These are phyloP conservation scores for Anthoscopus minutus DNA, from an alignment of 2,113 vertebrate species.

Conservation along the genomic window DNA sequence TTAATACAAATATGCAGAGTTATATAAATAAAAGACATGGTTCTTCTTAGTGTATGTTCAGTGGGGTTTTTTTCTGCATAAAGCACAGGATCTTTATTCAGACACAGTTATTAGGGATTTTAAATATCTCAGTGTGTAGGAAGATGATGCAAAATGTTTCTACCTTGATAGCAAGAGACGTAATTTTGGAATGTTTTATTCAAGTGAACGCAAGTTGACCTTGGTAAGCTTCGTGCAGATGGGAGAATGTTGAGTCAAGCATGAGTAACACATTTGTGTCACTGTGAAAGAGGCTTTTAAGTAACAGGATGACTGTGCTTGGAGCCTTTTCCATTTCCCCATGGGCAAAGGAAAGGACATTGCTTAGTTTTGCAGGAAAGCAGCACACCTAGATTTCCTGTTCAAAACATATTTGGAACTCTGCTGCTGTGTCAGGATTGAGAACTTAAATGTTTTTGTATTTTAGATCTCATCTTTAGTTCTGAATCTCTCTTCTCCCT, in stretches of 20 bases:
- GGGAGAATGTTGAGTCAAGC: not conserved
- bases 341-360: not conserved
- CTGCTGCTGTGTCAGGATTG: not conserved
- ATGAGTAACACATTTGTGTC: not conserved
- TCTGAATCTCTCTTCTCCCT: not conserved
- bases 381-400: not conserved
- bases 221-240: not conserved
- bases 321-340: not conserved
- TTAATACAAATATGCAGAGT: not conserved
- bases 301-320: not conserved
- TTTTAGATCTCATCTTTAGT: not conserved
- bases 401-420: not conserved
- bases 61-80: not conserved
- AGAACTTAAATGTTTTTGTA: not conserved
- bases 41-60: not conserved
- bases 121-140: not conserved
- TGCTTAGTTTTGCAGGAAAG: not conserved
- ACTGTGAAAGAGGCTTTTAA: not conserved
- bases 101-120: not conserved
- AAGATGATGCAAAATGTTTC: not conserved
- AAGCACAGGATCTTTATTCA: not conserved
- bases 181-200: not conserved
- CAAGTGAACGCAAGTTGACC: not conserved
- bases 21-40: not conserved
- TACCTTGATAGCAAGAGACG: not conserved